phyloP scores from a whole-genome alignment of 2,888 invertebrate species.

The Stictocephala bisonia region DNA sequence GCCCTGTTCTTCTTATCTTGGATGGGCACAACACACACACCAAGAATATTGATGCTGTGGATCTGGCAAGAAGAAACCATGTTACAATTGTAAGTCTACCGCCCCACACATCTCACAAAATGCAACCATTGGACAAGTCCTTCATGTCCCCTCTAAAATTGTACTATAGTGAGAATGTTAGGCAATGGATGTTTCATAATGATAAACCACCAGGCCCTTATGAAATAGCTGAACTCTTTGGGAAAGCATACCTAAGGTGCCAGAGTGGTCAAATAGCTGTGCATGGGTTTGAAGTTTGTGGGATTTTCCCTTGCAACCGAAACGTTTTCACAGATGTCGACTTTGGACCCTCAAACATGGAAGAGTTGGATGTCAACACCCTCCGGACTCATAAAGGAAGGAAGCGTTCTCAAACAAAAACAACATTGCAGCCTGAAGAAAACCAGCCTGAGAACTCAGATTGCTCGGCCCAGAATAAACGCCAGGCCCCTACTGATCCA shows the following conservation, averaged over 20 bases:
- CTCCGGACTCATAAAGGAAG: not conserved
- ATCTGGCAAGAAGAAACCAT: slow-evolving; percentile 44
- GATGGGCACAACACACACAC: slow-evolving; percentile 52
- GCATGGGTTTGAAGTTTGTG: slow-evolving; percentile 56
- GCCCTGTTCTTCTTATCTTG: slow-evolving; percentile 55
- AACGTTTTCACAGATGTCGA: slow-evolving; percentile 53
- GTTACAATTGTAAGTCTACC: slow-evolving; percentile 50
- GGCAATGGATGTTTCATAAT: slow-evolving; percentile 58
- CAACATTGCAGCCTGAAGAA: too few species aligned
- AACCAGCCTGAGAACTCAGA: too few species aligned
- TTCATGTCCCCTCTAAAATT: slow-evolving; percentile 48
- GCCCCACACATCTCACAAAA: slow-evolving; percentile 43
- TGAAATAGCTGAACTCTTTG: slow-evolving; percentile 56
- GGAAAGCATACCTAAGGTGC: slow-evolving; percentile 57
- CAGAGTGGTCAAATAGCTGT: slow-evolving; percentile 54
- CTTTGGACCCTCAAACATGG: slow-evolving; percentile 5
- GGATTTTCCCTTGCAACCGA: slow-evolving; percentile 57
- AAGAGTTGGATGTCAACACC: not conserved
- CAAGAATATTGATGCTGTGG: slow-evolving; percentile 50
- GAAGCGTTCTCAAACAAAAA: not conserved
- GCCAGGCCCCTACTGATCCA: too few species aligned
- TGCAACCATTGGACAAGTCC: slow-evolving; percentile 46
- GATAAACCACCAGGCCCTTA: slow-evolving; percentile 51
- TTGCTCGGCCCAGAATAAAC: too few species aligned
- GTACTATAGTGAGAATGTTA: slow-evolving; percentile 56